Base-by-base conservation (phyloP, 1,140 invertebrate genomes). In the Diprion similis region DNA sequence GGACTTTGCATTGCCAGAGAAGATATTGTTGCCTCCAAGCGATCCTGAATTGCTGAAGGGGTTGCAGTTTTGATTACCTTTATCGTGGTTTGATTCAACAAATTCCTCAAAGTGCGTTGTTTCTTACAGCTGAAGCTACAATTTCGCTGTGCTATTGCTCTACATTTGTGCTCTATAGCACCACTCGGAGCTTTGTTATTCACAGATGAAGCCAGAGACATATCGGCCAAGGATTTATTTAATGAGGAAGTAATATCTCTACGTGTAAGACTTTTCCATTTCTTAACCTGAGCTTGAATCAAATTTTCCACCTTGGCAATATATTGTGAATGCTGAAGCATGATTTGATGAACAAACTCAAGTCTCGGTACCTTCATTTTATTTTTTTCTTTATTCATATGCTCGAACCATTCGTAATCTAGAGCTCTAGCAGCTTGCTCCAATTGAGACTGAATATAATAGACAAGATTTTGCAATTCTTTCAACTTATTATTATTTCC, bases 381-480 rank as follows among this genome's bases (percentile, higher is more conserved):
- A 2, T 78, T 74, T 11, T 77, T 76, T 51, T 83, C 81, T 1
- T 73, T 75, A 8, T 73, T 75, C 18, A 83, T 80, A 46, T 82
- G 77, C 2, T 87, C 82, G 10, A 78, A 70, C 87, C 86, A 89
- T 46, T 87, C 81, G 8, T 86, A 37, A 47, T 89, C 88, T 1
- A 90, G 78, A 0, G 82, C 80, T 69, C 85, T 85, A 45, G 80
- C 86, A 6, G 85, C 84, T 76, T 89, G 84, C 10, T 82, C 77
- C 7, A 90, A 73, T 67, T 89, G 89, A 9, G 82, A 84, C 51
- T 89, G 87, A 1, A 86, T 80, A 47, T 88, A 87, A 66, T 86
- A 85, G 46, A 87, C 81, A 11, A 81, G 69, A 11, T 82, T 80
- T 17, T 88, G 80, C 0, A 89, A 79, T 70, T 87, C 84, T 0